These are phyloP conservation scores for Pantherophis alleghaniensis DNA, from an alignment of 2,797 vertebrate species.

Conservation along the genomic window DNA sequence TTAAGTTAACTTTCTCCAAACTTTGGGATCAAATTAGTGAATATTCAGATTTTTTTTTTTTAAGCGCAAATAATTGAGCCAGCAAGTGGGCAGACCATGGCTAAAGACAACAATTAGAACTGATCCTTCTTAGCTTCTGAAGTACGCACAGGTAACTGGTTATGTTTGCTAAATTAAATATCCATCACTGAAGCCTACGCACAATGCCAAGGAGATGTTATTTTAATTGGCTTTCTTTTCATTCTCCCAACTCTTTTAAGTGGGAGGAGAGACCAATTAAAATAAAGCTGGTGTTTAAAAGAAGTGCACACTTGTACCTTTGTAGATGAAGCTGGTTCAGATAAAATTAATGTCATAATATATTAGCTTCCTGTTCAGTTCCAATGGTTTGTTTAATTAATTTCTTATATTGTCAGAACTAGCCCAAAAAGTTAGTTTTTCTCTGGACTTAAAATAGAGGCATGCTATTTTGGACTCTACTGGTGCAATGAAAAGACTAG, in stretches of 20 bases:
- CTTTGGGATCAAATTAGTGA: background rate
- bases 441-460: background rate
- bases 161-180: constrained; percentile 1
- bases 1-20: background rate
- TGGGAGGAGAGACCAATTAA: background rate
- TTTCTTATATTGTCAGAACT: background rate
- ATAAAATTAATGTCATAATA: background rate
- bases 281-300: background rate
- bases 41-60: background rate
- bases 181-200: background rate
- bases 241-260: background rate
- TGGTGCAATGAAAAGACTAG: background rate
- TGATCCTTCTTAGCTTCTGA: background rate
- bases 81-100: background rate
- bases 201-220: background rate
- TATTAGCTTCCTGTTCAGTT: background rate
- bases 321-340: background rate
- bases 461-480: background rate
- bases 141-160: background rate
- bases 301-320: background rate
- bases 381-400: background rate
- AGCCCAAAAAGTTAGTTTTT: background rate
- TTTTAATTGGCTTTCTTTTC: background rate
- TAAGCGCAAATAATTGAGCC: background rate
- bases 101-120: background rate